Percentiles rank a stretch among this genome's conserved stretches.
Evolutionary conservation across 1,140 invertebrate species (phyloP).

Genomic region (Diabrotica virgifera): DNA sequence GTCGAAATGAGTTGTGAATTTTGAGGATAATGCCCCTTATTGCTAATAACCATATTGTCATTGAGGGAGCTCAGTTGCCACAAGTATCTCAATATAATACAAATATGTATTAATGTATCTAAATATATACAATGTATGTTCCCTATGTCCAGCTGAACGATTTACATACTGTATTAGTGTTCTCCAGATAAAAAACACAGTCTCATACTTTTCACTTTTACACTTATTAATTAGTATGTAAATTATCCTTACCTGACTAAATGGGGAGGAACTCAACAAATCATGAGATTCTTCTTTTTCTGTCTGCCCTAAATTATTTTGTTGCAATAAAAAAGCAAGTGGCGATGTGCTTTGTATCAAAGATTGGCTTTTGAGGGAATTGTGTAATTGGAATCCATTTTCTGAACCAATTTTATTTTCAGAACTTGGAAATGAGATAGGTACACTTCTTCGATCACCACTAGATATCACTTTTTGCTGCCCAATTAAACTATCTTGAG

Average conservation of each 20-base stretch:
- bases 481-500: constrained; percentile 53
- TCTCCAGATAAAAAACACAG: too few species aligned
- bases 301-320: constrained; percentile 42
- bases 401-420: constrained; percentile 37
- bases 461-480: constrained; percentile 32
- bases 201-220: too few species aligned
- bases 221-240: too few species aligned
- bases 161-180: too few species aligned
- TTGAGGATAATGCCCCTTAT: too few species aligned
- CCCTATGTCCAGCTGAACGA: too few species aligned
- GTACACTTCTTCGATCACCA: constrained; percentile 49
- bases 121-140: too few species aligned
- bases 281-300: constrained; percentile 40
- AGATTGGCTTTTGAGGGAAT: background rate
- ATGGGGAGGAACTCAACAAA: constrained; percentile 47
- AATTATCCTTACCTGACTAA: constrained; percentile 41
- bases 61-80: too few species aligned
- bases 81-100: too few species aligned
- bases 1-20: too few species aligned
- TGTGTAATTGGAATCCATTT: constrained; percentile 52
- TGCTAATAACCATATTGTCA: too few species aligned
- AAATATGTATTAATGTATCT: too few species aligned
- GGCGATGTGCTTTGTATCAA: constrained; percentile 40
- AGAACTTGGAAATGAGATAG: constrained; percentile 40
- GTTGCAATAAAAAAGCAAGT: constrained; percentile 48